Base-by-base conservation (phyloP, 2,113 vertebrate genomes). In the Chauna torquata region DNA sequence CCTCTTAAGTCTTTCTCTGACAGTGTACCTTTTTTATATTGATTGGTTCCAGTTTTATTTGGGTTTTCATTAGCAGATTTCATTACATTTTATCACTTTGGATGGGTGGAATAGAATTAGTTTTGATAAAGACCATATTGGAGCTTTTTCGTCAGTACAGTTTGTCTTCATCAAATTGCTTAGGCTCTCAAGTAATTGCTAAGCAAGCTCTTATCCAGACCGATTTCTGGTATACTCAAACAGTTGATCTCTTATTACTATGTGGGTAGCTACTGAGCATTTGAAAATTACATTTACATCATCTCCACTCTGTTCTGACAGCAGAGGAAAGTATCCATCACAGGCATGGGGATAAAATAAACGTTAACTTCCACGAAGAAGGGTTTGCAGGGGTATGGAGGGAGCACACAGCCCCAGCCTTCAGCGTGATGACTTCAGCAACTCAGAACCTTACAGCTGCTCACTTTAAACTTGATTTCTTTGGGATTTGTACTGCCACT, bases 21-120 rank as follows among this genome's bases (percentile, higher is more conserved):
- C 12, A 20, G 70, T 36, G 5, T 65, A 32, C 5, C 8, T 69
- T 68, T 71, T 28, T 81, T 59, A 12, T 19, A 76, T 22, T 28
- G 34, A 61, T 92, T 76, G 18, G 5, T 92, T 71, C 40, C 30
- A 27, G 50, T 83, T 70, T 77, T 62, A 65, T 66, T 61, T 49
- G 66, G 32, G 16, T 54, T 89, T 96, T 69, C 61, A 13, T 88
- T 42, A 89, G 49, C 57, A 45, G n/a, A 45, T 89, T 84, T 61
- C 27, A 36, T 84, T 82, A 47, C 11, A 18, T 84, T 83, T 91
- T 90, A 55, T 84, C 69, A 44, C 52, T 65, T 19, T 38, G 36
- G 36, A 28, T 75, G 42, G 70, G 79, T 30, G 10, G 44, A 71
- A 61, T 66, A 11, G 22, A 58, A 38, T 45, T 47, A 45, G 11